A percentile compares a stretch with the other conserved stretches of the same genome.
These are phyloP conservation scores for Mantis religiosa DNA, from an alignment of 2,888 invertebrate genomes.

Conservation along the genomic window DNA sequence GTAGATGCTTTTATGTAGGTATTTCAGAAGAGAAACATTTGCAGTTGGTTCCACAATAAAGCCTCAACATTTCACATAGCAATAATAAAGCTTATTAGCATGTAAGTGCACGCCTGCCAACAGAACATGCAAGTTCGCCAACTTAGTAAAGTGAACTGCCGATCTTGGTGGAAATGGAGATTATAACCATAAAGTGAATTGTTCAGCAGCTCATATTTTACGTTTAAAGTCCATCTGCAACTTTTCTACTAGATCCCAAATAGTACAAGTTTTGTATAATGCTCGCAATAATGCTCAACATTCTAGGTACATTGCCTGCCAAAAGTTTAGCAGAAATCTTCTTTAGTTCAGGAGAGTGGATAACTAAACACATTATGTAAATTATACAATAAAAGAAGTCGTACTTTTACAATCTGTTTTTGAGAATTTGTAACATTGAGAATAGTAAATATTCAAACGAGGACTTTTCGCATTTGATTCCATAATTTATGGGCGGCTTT, in stretches of 20 bases:
- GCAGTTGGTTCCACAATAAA: background rate
- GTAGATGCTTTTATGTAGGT: no score
- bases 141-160: background rate
- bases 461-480: no score
- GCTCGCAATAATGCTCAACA: background rate
- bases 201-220: background rate
- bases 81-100: background rate
- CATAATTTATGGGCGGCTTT: no score
- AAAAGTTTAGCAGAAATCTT: no score
- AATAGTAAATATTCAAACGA: background rate
- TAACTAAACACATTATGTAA: no score
- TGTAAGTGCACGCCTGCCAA: background rate
- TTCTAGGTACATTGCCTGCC: no score
- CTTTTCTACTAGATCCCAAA: background rate
- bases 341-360: no score
- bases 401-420: background rate
- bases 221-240: background rate
- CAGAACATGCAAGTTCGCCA: background rate
- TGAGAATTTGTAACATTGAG: background rate
- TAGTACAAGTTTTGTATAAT: background rate
- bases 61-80: background rate
- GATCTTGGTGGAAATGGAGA: background rate
- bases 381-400: no score
- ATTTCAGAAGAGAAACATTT: no score
- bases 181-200: background rate